Base-by-base conservation (phyloP, 2,888 invertebrate species). In the Eugnorisma glareosa region DNA sequence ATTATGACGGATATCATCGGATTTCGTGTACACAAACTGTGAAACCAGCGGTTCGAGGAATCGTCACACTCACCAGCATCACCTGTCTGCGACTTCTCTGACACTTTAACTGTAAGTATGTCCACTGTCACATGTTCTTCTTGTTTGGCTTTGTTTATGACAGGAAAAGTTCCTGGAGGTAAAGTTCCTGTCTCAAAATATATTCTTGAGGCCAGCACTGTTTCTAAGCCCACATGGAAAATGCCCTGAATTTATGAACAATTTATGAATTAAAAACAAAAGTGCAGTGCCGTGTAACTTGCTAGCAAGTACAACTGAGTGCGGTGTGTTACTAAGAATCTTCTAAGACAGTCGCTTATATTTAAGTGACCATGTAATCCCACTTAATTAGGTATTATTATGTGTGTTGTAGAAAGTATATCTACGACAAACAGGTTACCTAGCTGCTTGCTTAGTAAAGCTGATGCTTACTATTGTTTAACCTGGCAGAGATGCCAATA, bases 1-100 rank as follows among this genome's bases (percentile, higher is more conserved):
- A 95, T 96, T 96, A 96, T 96, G 94, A 95, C 93, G 96, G 96
- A 95, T 95, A 94, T 93, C 94, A 91, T 85, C 93, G 96, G 96
- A 95, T 96, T 95, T 94, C 91, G 93, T 94, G 95, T 90, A 92
- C 93, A 89, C 92, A 91, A 90, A 90, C 94, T 93, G 95, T 95
- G 95, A 95, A 89, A 90, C 83, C 91, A 86, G 86, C 91, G 85
- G 89, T 86, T 89, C 90, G 90, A 89, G 93, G 93, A 93, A 91
- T 91, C 91, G 88, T 86, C 91, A 85, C 89, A 90, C 89, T 88
- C 88, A 76, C 78, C 84, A 64, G 40, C 40, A 78, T 75, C 83
- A 75, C 77, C 83, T 84, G 83, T 83, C 88, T 86, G 81, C 86
- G 76, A 80, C 84, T 70, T 80, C 86, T 89, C 86, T 86, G 86